phyloP scores from a whole-genome alignment of 2,113 vertebrate genomes.

The Nycticebus coucang region DNA sequence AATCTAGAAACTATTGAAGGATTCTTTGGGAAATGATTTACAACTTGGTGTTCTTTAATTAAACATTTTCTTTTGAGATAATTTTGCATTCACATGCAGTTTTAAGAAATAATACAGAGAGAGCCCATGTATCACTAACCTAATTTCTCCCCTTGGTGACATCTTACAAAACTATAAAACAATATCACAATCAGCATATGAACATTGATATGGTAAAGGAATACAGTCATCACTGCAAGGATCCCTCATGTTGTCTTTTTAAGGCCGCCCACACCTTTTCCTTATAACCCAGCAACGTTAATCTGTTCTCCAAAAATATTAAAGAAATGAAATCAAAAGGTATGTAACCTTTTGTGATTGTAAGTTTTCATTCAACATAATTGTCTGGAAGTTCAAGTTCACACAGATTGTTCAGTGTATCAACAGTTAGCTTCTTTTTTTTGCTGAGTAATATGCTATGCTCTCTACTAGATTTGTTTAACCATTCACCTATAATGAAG shows the following conservation, averaged over 20 bases:
- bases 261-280: not conserved
- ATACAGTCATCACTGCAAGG: not conserved
- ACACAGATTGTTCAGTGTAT: not conserved
- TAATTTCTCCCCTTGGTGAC: not conserved
- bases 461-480: not conserved
- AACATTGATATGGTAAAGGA: not conserved
- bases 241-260: not conserved
- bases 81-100: not conserved
- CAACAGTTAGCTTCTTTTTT: not conserved
- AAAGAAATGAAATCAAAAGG: not conserved
- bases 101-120: not conserved
- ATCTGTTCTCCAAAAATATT: not conserved
- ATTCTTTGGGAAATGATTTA: not conserved
- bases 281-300: not conserved
- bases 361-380: not conserved
- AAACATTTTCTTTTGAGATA: not conserved
- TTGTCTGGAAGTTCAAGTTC: not conserved
- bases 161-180: not conserved
- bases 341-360: not conserved
- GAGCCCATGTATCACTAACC: not conserved
- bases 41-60: not conserved
- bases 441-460: not conserved
- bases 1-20: not conserved
- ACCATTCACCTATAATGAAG: not conserved
- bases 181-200: not conserved